phyloP scores from a whole-genome alignment of 2,888 invertebrate species.

The Pammene fasciana region DNA sequence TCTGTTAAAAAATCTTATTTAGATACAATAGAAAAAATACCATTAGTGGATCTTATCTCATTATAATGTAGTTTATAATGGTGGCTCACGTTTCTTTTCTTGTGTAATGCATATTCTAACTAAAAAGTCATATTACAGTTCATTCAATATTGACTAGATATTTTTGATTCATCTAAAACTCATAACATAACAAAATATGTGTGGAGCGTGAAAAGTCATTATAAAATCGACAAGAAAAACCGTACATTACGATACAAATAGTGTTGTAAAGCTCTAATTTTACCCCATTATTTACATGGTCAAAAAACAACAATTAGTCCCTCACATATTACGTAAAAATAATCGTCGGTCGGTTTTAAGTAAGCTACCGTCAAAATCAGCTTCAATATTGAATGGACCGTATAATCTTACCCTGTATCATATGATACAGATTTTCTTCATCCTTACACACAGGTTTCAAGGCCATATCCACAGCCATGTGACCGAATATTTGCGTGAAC shows the following conservation, averaged over 20 bases:
- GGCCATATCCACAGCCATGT: slow-evolving; percentile 89
- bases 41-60: no score
- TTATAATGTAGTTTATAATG: no score
- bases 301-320: no score
- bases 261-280: no score
- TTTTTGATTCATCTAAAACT: background rate
- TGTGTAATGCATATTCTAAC: background rate
- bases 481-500: slow-evolving; percentile 70
- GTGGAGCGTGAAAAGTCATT: background rate
- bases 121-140: background rate
- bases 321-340: no score
- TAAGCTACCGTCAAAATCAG: background rate
- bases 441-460: background rate
- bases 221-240: background rate
- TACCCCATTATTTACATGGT: no score
- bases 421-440: slow-evolving; percentile 69
- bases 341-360: no score
- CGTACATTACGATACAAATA: background rate
- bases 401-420: slow-evolving; percentile 83
- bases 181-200: background rate
- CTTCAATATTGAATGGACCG: background rate
- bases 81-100: no score
- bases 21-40: background rate
- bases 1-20: background rate
- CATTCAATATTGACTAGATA: background rate